Conservation (phyloP, 2,113 vertebrate genomes). For the Hypocryptadius cinnamomeus region DNA sequence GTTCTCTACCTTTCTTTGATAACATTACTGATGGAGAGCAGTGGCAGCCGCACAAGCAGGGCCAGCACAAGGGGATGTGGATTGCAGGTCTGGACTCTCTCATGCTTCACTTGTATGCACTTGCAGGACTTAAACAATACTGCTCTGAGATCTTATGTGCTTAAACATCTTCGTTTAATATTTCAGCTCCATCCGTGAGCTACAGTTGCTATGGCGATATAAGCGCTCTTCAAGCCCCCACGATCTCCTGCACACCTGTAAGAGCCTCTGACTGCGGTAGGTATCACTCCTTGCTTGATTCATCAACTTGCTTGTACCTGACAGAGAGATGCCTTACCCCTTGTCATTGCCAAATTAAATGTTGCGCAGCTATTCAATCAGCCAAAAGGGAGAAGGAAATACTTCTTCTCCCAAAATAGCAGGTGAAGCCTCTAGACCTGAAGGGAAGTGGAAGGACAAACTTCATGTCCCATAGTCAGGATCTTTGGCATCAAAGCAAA, state of each 20-base stretch:
- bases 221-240: conserved; percentile 57
- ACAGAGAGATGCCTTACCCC: not conserved
- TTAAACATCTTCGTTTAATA: not conserved
- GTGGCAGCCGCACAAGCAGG: rapidly evolving
- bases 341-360: not conserved
- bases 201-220: conserved; percentile 71
- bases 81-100: not conserved
- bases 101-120: not conserved
- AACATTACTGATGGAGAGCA: not conserved
- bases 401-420: not conserved
- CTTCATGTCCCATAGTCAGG: not conserved
- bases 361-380: not conserved
- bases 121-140: not conserved
- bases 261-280: conserved; percentile 30
- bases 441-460: not conserved
- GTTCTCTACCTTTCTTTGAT: not conserved
- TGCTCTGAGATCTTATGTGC: not conserved
- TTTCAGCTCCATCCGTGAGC: conserved; percentile 54
- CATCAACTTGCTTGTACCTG: not conserved
- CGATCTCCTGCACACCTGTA: conserved; percentile 51
- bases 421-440: not conserved
- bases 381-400: not conserved
- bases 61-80: not conserved
- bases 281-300: not conserved
- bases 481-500: not conserved